A percentile compares a stretch with the other conserved stretches of the same genome.
Conservation (phyloP, 2,888 invertebrate genomes). For the Tillus elongatus region DNA sequence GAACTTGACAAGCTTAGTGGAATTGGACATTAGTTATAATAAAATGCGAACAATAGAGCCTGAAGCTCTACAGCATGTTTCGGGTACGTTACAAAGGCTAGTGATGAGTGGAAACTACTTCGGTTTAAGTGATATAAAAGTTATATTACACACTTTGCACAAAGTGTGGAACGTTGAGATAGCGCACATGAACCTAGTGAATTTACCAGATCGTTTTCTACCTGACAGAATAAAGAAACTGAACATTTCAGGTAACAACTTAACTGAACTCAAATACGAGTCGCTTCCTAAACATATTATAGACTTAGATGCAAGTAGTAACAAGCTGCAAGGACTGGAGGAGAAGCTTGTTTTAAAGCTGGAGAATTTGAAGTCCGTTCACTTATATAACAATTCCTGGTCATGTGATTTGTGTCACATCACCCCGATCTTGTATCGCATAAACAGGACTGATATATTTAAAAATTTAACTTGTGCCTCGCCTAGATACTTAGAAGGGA, state of each 20-base stretch:
- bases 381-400: slow-evolving; percentile 58
- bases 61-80: slow-evolving; percentile 51
- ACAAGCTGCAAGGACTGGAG: slow-evolving; percentile 56
- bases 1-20: slow-evolving; percentile 58
- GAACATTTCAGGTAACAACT: slow-evolving; percentile 65
- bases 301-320: slow-evolving; percentile 64
- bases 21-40: slow-evolving; percentile 68
- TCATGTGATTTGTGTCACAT: slow-evolving; percentile 58
- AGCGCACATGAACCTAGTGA: slow-evolving; percentile 50
- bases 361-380: slow-evolving; percentile 48
- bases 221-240: slow-evolving; percentile 53
- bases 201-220: slow-evolving; percentile 50
- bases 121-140: slow-evolving; percentile 47
- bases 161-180: slow-evolving; percentile 51
- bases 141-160: slow-evolving; percentile 49
- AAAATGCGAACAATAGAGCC: slow-evolving; percentile 60
- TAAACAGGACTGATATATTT: slow-evolving; percentile 48
- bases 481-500: slow-evolving; percentile 49
- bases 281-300: slow-evolving; percentile 51
- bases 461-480: slow-evolving; percentile 50
- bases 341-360: slow-evolving; percentile 50
- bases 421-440: slow-evolving; percentile 48
- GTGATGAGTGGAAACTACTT: slow-evolving; percentile 68
- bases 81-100: slow-evolving; percentile 53
- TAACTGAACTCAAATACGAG: slow-evolving; percentile 50